Evolutionary conservation across 2,113 vertebrate species (phyloP).

Genomic region (Rhombomys opimus): DNA sequence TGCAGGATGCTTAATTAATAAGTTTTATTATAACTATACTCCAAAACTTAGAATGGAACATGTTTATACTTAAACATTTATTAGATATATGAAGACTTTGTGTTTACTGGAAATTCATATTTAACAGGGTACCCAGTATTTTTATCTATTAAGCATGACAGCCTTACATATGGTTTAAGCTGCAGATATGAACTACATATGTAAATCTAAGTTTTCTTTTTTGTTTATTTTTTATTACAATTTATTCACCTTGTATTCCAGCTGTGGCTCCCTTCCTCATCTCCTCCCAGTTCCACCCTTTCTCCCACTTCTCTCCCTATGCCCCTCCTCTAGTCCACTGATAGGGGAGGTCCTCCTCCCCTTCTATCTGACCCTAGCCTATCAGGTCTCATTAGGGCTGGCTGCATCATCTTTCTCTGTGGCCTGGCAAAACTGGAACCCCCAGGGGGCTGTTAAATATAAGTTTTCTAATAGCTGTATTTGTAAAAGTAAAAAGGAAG

Average conservation of each 20-base stretch:
- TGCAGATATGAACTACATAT: neutral
- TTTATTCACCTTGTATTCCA: too few species aligned
- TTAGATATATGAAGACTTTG: neutral
- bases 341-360: too few species aligned
- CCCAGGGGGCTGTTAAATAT: neutral
- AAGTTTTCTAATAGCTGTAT: constrained; percentile 15
- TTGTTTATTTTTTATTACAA: too few species aligned
- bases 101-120: neutral
- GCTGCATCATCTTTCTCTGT: too few species aligned
- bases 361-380: too few species aligned
- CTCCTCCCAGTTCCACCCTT: too few species aligned
- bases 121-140: neutral
- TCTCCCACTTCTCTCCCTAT: too few species aligned
- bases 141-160: constrained; percentile 17
- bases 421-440: too few species aligned
- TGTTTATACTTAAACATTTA: neutral
- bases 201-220: constrained; percentile 1
- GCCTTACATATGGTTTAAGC: neutral
- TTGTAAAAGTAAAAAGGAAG: constrained; percentile 54
- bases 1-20: neutral
- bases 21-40: constrained; percentile 8
- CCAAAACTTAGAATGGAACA: neutral
- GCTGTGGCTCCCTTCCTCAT: too few species aligned
- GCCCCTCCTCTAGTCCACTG: too few species aligned
- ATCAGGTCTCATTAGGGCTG: too few species aligned